Evolutionary conservation across 2,888 invertebrate species (phyloP), one percentile per base, ranked within the genome.

Genomic region (Protophormia terraenovae): DNA sequence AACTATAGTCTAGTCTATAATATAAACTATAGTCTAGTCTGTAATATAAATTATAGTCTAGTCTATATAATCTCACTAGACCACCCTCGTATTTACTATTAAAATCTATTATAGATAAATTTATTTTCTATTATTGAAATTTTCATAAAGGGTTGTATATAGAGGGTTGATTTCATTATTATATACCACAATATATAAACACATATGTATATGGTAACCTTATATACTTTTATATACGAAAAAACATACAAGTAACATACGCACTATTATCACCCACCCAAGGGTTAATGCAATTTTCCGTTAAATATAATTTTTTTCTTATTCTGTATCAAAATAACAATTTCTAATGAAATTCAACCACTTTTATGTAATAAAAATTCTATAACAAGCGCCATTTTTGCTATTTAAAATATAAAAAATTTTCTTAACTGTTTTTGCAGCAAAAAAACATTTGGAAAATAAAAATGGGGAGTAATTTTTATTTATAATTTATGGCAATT

Each of bases 271-370:
- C 85, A 78, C 85, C 85, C 85, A 85, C 82, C 73, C 55, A 72
- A 75, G 69, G 55, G 75, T 78, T 24, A 47, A 32, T 14, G 14
- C 24, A 19, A 47, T 50, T 64, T 64, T 60, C 75, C 71, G 64
- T 79, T 64, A 55, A 69, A 60, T n/a, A 50, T 24, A 6, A 14
- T 53, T 29, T 62, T 27, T 69, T 53, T n/a, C 2, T 5, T 53
- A 19, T 75, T 58, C 16, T n/a, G 53, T 27, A 55, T 14, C n/a
- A 35, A 80, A 76, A 84, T 58, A 67, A 77, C 77, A 80, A 55
- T 47, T 58, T 71, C 55, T 41, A 79, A 71, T 71, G 64, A 85
- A 82, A 79, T 79, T 82, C 82, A 85, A 85, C 85, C 85, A 85
- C 85, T 85, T 78, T 85, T 79, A 6, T 3, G 38, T 19, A 38